phyloP scores from a whole-genome alignment of 2,888 invertebrate genomes.

The Conops quadrifasciatus region DNA sequence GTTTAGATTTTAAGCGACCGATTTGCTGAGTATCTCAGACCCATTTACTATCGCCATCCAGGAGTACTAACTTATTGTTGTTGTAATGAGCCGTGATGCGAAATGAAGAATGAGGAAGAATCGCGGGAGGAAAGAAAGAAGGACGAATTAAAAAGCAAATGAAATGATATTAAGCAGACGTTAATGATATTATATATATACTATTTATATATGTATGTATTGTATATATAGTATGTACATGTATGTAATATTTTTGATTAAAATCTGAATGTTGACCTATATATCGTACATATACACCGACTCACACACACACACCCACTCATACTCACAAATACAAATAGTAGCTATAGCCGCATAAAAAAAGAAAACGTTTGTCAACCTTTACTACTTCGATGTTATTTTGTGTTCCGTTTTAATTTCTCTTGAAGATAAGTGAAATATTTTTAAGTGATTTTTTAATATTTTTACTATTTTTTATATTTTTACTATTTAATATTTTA shows the following conservation, averaged over 20 bases:
- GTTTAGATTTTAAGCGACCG: conserved; percentile 74
- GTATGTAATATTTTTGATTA: too few relatives aligned
- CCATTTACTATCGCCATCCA: background rate
- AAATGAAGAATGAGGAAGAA: background rate
- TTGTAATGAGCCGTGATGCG: background rate
- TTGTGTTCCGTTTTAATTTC: conserved; percentile 8
- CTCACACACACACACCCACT: conserved; percentile 9
- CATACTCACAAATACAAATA: conserved; percentile 4
- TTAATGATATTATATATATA: conserved; percentile 3
- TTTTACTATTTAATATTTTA: conserved; percentile 16
- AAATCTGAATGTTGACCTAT: background rate
- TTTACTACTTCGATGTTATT: conserved; percentile 25
- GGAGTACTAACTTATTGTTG: conserved; percentile 16
- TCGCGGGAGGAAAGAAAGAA: background rate
- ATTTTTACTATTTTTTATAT: conserved; percentile 13
- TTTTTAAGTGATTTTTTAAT: conserved; percentile 31
- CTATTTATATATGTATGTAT: background rate
- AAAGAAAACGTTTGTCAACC: conserved; percentile 16
- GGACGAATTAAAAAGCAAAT: background rate
- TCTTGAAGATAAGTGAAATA: conserved; percentile 19
- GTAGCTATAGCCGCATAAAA: conserved; percentile 11
- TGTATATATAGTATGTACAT: background rate
- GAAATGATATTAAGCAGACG: conserved; percentile 2
- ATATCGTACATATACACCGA: conserved; percentile 1
- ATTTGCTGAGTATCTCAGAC: background rate